Evolutionary conservation across 1,140 invertebrate genomes (phyloP).

Genomic region (Patella vulgata): DNA sequence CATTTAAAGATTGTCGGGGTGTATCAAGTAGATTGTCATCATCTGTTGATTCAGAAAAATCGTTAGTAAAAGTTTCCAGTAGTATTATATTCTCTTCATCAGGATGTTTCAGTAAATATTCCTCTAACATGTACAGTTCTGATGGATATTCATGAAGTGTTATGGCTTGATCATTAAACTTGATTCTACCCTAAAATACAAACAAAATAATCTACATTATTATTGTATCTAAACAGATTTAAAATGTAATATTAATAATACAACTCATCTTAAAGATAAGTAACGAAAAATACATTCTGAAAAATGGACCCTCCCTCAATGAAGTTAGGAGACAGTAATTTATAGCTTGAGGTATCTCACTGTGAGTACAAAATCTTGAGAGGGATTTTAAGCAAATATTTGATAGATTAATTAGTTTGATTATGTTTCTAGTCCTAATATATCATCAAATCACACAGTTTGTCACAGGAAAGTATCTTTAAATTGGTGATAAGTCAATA

Average conservation of each 20-base stretch:
- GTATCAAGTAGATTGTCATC: conserved; percentile 24
- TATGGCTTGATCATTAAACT: conserved; percentile 32
- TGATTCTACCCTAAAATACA: conserved; percentile 40
- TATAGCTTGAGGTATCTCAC: no score
- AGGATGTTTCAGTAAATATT: conserved; percentile 41
- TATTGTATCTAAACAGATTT: not conserved
- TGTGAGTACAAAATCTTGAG: no score
- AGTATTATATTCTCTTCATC: conserved; percentile 31
- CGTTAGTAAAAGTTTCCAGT: conserved; percentile 16
- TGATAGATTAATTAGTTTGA: no score
- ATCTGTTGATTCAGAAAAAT: conserved; percentile 27
- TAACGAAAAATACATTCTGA: no score
- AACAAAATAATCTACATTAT: conserved; percentile 1
- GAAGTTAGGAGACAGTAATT: no score
- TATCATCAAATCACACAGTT: no score
- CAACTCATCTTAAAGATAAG: not conserved
- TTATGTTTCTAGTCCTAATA: no score
- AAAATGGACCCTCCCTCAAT: no score
- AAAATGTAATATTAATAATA: not conserved
- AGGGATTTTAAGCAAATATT: no score
- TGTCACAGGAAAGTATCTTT: conserved; percentile 1
- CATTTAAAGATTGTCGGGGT: conserved; percentile 10
- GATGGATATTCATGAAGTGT: conserved; percentile 45
- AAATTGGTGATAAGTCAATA: conserved; percentile 1
- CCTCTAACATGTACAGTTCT: conserved; percentile 35